A percentile compares a stretch with the other conserved stretches of the same genome.
phyloP scores from a whole-genome alignment of 2,888 invertebrate species.

The Salticus scenicus region DNA sequence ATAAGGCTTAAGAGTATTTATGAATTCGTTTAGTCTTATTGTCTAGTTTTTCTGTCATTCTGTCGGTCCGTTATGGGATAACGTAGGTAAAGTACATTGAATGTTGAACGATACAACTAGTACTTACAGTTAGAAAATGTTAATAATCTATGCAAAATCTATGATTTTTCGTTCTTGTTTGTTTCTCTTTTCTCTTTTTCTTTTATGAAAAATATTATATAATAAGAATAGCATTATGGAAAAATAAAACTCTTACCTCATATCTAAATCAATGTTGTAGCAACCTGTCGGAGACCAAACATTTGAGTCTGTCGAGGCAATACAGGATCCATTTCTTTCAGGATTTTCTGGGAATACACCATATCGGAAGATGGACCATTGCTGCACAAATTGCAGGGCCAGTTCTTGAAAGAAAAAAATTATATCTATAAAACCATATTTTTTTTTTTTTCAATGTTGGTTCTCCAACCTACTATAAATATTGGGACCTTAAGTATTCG shows the following conservation, averaged over 20 bases:
- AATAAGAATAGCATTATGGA: no score
- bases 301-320: neutral
- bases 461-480: neutral
- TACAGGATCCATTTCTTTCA: constrained; percentile 10
- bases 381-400: constrained; percentile 43
- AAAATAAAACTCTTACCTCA: constrained; percentile 22
- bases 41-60: no score
- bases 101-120: no score
- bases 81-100: no score
- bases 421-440: neutral
- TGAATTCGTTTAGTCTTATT: no score
- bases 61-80: no score
- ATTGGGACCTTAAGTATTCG: no score
- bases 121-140: neutral
- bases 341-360: constrained; percentile 60
- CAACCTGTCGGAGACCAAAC: constrained; percentile 56
- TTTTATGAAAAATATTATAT: no score
- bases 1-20: no score
- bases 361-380: constrained; percentile 57
- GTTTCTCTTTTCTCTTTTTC: no score
- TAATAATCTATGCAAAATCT: neutral
- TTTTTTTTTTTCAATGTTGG: neutral
- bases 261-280: constrained; percentile 15
- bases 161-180: no score
- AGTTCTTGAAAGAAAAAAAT: constrained; percentile 30